Conservation (phyloP, 1,140 invertebrate species). For the Glomeris maerens region DNA sequence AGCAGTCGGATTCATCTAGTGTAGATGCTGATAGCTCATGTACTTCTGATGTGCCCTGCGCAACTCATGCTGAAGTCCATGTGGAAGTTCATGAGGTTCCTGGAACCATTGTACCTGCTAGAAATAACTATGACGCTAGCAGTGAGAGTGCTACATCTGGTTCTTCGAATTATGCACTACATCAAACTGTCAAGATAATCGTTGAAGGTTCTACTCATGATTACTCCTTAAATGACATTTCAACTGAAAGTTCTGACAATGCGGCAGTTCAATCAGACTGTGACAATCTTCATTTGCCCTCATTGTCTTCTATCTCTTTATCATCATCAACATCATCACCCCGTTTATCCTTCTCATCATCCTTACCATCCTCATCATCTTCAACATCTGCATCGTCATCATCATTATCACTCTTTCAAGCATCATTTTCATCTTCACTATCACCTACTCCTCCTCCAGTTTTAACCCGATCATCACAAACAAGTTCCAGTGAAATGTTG, state of each 20-base stretch:
- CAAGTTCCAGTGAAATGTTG: too few relatives aligned
- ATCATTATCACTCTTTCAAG: too few relatives aligned
- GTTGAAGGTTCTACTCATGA: not conserved
- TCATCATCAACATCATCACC: too few relatives aligned
- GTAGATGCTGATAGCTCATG: not conserved
- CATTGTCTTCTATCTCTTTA: too few relatives aligned
- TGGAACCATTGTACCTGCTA: not conserved
- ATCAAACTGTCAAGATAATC: not conserved
- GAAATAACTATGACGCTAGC: not conserved
- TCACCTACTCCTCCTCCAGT: too few relatives aligned
- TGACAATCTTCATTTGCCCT: too few relatives aligned
- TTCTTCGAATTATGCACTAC: too few relatives aligned
- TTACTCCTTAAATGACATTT: not conserved
- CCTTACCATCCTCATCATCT: too few relatives aligned
- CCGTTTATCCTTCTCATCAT: too few relatives aligned
- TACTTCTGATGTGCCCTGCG: not conserved
- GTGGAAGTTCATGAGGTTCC: conserved; percentile 4
- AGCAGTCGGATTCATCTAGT: not conserved
- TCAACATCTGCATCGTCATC: too few relatives aligned
- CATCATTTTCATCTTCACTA: too few relatives aligned
- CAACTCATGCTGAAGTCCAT: not conserved
- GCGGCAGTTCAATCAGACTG: not conserved
- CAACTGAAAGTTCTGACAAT: not conserved
- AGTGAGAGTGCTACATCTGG: not conserved
- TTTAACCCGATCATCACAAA: too few relatives aligned